Evolutionary conservation across 1,140 invertebrate species (phyloP), one percentile per base, ranked within the genome.

Genomic region (Portunus trituberculatus): DNA sequence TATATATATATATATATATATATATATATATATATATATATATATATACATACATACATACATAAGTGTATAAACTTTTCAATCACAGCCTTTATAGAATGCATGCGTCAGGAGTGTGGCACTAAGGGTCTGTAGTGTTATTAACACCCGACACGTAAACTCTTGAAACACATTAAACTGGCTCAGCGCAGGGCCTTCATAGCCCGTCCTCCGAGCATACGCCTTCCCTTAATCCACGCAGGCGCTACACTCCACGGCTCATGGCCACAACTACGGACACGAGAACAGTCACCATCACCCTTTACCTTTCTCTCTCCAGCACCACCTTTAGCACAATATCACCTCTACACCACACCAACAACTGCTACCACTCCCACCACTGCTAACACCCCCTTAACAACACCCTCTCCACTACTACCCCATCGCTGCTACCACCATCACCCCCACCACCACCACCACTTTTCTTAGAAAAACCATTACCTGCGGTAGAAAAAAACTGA

Each of bases 21-120:
- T 92, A 92, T 92, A 92, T 92, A 92, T 92, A 92, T 92, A 92
- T 92, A 92, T 92, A 92, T 92, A 92, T 92, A 92, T 92, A 92
- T 92, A 92, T 92, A 92, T 92, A 83, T 93, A 84, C 84, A 84
- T 93, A 83, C 84, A 93, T 93, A 84, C n/a, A 93, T 83, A 93
- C 76, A 92, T 92, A 92, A 29, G 31, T 76, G 16, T 91, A 59
- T 29, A n/a, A 7, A 76, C 6, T n/a, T 76, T n/a, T 76, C 6
- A n/a, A 88, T 29, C 86, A 88, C 29, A 32, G 86, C 4, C 28
- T 88, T 39, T 7, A 45, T 14, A 88, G 16, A n/a, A n/a, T n/a
- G 67, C n/a, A 7, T 76, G 67, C 20, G 20, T 76, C 4, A 76
- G 25, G 67, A 59, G 67, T 25, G 67, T 20, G 67, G 25, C 67